These are phyloP conservation scores for Bombus waltoni DNA, from an alignment of 1,140 invertebrate species.

Conservation along the genomic window DNA sequence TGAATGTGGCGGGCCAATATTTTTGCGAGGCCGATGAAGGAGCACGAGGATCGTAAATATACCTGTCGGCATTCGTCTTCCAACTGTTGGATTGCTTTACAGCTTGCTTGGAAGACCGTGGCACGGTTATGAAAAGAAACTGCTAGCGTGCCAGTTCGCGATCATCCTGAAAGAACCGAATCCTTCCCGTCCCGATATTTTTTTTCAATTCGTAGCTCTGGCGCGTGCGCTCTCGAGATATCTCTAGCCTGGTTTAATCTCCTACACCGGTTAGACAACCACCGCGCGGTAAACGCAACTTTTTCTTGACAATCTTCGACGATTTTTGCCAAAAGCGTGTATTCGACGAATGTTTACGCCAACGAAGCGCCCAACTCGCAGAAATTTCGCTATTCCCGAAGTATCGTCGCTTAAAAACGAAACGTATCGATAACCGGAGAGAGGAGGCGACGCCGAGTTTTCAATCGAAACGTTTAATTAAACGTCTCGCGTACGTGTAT, in stretches of 20 bases:
- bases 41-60: constrained; percentile 13
- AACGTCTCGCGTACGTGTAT: neutral
- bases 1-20: neutral
- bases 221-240: neutral
- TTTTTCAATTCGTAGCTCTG: neutral
- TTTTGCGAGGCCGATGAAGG: neutral
- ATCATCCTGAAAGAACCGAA: neutral
- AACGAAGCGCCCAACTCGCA: neutral
- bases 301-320: too few species aligned
- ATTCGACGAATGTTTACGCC: too few species aligned
- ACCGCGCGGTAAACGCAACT: too few species aligned
- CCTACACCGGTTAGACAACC: neutral
- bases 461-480: neutral
- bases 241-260: neutral
- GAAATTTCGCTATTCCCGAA: neutral
- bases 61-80: constrained; percentile 20
- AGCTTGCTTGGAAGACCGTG: neutral
- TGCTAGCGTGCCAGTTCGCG: neutral
- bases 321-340: too few species aligned
- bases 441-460: too few species aligned
- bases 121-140: constrained; percentile 24
- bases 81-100: constrained; percentile 7
- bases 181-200: neutral
- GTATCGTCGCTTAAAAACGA: too few species aligned
- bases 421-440: too few species aligned